Percentiles rank a stretch among this genome's conserved stretches.
These are phyloP conservation scores for Conomelus anceps DNA, from an alignment of 2,888 invertebrate genomes.

Conservation along the genomic window DNA sequence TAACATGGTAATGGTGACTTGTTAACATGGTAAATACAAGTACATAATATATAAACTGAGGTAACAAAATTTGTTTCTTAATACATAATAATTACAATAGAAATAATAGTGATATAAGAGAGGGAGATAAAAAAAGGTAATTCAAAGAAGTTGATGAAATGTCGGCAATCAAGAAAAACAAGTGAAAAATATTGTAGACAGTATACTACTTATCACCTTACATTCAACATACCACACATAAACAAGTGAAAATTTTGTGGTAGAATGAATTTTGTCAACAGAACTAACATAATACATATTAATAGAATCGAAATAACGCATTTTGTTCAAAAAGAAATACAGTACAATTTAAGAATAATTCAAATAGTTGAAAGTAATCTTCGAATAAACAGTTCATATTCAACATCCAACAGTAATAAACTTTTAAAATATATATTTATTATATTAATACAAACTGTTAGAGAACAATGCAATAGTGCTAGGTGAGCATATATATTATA, in stretches of 20 bases:
- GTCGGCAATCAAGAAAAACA: not conserved
- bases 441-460: not conserved
- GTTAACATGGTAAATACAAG: conserved; percentile 34
- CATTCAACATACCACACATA: not conserved
- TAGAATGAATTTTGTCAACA: not conserved
- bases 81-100: conserved; percentile 34
- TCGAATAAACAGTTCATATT: not conserved
- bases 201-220: not conserved
- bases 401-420: not conserved
- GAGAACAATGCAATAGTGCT: not conserved
- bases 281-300: not conserved
- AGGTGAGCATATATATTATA: not conserved
- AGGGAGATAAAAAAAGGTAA: conserved; percentile 28
- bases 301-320: not conserved
- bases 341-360: no score
- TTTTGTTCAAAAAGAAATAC: not conserved
- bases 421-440: not conserved
- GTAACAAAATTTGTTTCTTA: conserved; percentile 34
- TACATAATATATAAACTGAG: conserved; percentile 31
- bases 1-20: conserved; percentile 32
- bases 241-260: not conserved
- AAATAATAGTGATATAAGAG: conserved; percentile 26
- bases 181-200: conserved; percentile 8
- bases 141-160: conserved; percentile 20
- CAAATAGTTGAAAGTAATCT: not conserved